Evolutionary conservation across 2,113 vertebrate species (phyloP).

Genomic region (Smithornis capensis): DNA sequence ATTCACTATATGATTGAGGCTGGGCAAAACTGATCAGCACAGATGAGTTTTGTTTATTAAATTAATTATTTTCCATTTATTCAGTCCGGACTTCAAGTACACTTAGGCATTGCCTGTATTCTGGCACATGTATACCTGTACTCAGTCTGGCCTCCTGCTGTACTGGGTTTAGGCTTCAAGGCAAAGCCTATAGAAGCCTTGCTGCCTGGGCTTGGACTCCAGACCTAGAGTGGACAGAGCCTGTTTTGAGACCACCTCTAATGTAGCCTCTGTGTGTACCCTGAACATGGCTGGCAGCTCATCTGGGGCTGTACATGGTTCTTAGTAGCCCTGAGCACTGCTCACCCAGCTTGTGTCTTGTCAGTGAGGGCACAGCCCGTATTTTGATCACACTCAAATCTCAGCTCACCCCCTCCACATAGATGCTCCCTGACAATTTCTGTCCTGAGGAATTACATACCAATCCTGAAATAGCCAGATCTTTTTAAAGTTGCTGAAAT

Average conservation of each 20-base stretch:
- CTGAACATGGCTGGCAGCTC: not conserved
- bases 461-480: not conserved
- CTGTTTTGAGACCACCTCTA: not conserved
- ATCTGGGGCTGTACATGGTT: not conserved
- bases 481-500: not conserved
- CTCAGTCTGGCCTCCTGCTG: not conserved
- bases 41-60: not conserved
- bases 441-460: not conserved
- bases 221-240: rapidly evolving
- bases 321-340: not conserved
- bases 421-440: not conserved
- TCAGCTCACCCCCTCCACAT: rapidly evolving
- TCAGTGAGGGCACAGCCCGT: not conserved
- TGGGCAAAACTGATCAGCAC: not conserved
- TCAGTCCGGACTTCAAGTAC: rapidly evolving
- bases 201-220: not conserved
- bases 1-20: not conserved
- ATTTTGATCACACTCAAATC: rapidly evolving
- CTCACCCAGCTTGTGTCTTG: not conserved
- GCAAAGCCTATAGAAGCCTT: not conserved
- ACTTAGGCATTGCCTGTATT: not conserved
- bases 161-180: not conserved
- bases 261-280: rapidly evolving
- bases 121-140: not conserved
- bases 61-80: not conserved